Percentiles rank a stretch among this genome's conserved stretches.
Evolutionary conservation across 2,113 vertebrate species (phyloP).

Genomic region (Bucco capensis): DNA sequence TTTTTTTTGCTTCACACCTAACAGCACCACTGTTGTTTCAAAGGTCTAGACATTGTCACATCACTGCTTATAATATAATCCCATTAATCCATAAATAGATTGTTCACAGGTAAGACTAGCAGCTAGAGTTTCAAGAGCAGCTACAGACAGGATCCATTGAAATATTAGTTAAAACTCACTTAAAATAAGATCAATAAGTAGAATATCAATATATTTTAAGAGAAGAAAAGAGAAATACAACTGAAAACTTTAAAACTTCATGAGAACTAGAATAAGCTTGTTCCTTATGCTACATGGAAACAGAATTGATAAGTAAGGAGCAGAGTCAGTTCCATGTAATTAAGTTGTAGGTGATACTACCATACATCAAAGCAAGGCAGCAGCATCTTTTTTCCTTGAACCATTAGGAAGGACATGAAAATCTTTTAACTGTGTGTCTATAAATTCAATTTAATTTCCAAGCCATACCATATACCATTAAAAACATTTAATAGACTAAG

Average conservation of each 20-base stretch:
- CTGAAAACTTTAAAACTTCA: background rate
- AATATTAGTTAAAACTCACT: background rate
- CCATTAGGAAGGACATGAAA: background rate
- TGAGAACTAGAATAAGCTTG: background rate
- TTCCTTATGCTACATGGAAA: background rate
- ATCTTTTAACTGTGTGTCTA: background rate
- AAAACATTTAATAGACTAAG: background rate
- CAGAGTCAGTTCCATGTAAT: background rate
- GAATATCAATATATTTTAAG: background rate
- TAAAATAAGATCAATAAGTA: background rate
- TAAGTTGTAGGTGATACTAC: background rate
- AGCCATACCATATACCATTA: background rate
- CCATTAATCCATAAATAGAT: background rate
- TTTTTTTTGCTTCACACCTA: too few relatives aligned
- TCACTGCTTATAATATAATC: background rate
- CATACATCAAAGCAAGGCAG: background rate
- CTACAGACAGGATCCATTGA: rapidly evolving
- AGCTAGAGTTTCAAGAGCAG: background rate
- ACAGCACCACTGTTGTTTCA: background rate
- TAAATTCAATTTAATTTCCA: background rate
- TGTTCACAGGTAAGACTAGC: background rate
- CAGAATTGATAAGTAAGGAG: background rate
- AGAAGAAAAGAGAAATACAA: background rate
- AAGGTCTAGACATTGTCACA: background rate
- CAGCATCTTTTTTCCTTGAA: background rate